These are phyloP conservation scores for Drosophila vallismaia DNA, from an alignment of 2,888 invertebrate species.

Conservation along the genomic window DNA sequence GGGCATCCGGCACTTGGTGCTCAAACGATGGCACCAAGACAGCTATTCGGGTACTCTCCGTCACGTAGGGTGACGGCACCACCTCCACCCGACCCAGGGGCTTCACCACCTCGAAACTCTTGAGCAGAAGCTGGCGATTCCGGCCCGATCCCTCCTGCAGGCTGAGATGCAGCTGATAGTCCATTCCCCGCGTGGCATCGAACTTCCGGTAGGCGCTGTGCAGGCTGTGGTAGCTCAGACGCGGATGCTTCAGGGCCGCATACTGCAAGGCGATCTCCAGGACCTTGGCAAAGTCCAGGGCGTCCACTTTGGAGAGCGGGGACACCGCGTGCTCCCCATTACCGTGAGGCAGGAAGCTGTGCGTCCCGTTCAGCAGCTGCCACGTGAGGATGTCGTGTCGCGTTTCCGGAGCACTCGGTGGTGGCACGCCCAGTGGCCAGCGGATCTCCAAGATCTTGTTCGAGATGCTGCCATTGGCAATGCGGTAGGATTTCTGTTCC, in stretches of 20 bases:
- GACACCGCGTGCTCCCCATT: constrained; percentile 90
- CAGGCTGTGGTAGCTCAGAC: constrained; percentile 85
- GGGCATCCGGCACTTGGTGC: constrained; percentile 85
- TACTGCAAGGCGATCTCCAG: constrained; percentile 85
- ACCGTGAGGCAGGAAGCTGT: constrained; percentile 92
- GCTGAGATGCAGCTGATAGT: constrained; percentile 91
- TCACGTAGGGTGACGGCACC: constrained; percentile 96
- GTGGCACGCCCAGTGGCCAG: constrained; percentile 91
- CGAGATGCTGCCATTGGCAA: constrained; percentile 84
- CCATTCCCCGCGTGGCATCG: constrained; percentile 93
- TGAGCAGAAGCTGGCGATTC: constrained; percentile 81
- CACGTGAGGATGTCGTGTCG: constrained; percentile 94
- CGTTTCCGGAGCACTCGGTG: constrained; percentile 88
- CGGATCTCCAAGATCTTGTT: constrained; percentile 85
- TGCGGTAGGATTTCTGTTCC: constrained; percentile 82
- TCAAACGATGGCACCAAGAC: constrained; percentile 89
- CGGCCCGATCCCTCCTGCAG: constrained; percentile 84
- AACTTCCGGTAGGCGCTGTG: constrained; percentile 91
- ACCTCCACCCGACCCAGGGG: constrained; percentile 95
- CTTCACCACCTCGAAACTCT: constrained; percentile 91
- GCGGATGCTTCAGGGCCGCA: constrained; percentile 85
- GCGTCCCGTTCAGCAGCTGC: constrained; percentile 93
- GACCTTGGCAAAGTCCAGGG: constrained; percentile 87
- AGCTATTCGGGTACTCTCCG: constrained; percentile 93
- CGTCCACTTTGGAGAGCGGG: constrained; percentile 87